phyloP scores from a whole-genome alignment of 2,888 invertebrate species.

The Apodemia duryi region DNA sequence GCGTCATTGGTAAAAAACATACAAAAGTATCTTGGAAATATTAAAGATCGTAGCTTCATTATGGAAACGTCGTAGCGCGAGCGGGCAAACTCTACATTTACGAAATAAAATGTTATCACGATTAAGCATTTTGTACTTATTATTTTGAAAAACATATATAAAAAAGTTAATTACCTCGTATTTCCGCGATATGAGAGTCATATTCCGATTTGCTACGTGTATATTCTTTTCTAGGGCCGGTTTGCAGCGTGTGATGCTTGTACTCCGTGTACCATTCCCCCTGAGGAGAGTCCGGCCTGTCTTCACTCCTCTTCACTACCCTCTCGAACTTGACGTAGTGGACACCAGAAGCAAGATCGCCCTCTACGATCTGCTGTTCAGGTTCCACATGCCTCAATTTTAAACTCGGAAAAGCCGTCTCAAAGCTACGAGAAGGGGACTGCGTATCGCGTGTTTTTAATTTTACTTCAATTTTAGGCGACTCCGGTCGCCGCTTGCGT shows the following conservation, averaged over 20 bases:
- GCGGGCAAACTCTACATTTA: neutral
- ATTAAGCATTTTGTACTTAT: too few relatives aligned
- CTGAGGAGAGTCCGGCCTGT: slow-evolving; percentile 65
- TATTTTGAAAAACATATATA: too few relatives aligned
- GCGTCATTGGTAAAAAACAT: too few relatives aligned
- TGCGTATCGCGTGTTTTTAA: slow-evolving; percentile 77
- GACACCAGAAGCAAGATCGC: slow-evolving; percentile 80
- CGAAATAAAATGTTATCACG: neutral
- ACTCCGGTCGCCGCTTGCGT: slow-evolving; percentile 73
- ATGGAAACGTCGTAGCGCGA: neutral
- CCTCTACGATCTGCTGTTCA: slow-evolving; percentile 79
- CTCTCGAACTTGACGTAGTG: slow-evolving; percentile 86
- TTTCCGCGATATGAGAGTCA: slow-evolving; percentile 91
- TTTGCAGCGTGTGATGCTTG: slow-evolving; percentile 79
- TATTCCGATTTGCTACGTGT: slow-evolving; percentile 89
- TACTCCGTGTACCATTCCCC: slow-evolving; percentile 72
- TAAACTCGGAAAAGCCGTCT: slow-evolving; percentile 59
- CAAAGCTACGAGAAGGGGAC: slow-evolving; percentile 65
- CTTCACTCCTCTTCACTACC: slow-evolving; percentile 78
- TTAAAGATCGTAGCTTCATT: too few relatives aligned
- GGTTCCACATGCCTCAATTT: slow-evolving; percentile 70
- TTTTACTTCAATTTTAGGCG: slow-evolving; percentile 80
- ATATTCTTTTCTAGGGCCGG: slow-evolving; percentile 84
- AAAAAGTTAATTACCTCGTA: slow-evolving; percentile 83
- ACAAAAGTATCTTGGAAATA: too few relatives aligned